A percentile compares a stretch with the other conserved stretches of the same genome.
These are phyloP conservation scores for Malthinus flaveolus DNA, from an alignment of 2,888 invertebrate species.

Conservation along the genomic window DNA sequence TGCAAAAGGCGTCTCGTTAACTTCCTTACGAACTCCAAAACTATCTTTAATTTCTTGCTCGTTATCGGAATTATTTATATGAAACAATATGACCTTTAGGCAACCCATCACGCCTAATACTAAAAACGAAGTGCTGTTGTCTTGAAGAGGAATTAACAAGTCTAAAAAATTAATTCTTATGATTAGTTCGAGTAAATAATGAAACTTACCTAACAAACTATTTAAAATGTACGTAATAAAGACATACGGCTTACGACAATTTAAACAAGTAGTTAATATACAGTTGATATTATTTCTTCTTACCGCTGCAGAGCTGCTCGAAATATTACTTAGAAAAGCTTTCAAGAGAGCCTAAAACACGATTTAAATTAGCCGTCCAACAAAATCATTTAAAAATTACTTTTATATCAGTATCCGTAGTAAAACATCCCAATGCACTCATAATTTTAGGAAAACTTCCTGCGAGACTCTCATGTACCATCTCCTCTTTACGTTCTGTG, in stretches of 20 bases:
- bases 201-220: conserved; percentile 59
- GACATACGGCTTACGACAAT: conserved; percentile 71
- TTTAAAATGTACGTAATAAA: conserved; percentile 71
- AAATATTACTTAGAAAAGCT: conserved; percentile 68
- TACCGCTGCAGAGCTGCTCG: conserved; percentile 69
- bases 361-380: not conserved
- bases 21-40: conserved; percentile 45
- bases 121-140: conserved; percentile 54
- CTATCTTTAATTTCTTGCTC: conserved; percentile 45
- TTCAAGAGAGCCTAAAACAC: conserved; percentile 64
- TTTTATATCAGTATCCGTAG: conserved; percentile 72
- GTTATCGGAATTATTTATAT: conserved; percentile 47
- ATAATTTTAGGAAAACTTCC: conserved; percentile 67
- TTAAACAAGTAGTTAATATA: conserved; percentile 77
- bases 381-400: conserved; percentile 42
- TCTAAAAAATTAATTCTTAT: conserved; percentile 45
- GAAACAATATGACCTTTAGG: conserved; percentile 65
- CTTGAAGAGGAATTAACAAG: conserved; percentile 46
- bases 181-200: too few species aligned
- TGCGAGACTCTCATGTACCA: conserved; percentile 69
- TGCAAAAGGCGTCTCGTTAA: conserved; percentile 41
- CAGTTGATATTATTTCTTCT: conserved; percentile 81
- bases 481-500: conserved; percentile 71
- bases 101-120: conserved; percentile 70
- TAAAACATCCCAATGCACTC: conserved; percentile 68